phyloP scores from a whole-genome alignment of 2,113 vertebrate species.

The Fukomys damarensis region DNA sequence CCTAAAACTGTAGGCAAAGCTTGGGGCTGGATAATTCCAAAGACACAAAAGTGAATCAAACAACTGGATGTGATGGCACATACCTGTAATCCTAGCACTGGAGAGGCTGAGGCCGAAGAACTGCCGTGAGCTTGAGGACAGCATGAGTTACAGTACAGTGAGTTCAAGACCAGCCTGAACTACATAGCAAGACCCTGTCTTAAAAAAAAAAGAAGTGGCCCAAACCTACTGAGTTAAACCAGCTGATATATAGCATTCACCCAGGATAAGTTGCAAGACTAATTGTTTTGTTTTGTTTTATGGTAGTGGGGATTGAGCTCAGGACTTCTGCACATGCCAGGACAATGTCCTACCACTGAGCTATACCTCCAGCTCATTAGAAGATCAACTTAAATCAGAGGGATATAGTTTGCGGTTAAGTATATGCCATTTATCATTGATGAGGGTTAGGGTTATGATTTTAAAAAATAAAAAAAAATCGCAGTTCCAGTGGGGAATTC shows the following conservation, averaged over 20 bases:
- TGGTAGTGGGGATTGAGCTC: too few species aligned
- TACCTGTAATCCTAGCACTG: not conserved
- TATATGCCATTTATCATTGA: not conserved
- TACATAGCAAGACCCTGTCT: not conserved
- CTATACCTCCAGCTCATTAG: not conserved
- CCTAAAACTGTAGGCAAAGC: not conserved
- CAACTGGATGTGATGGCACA: not conserved
- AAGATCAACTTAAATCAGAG: not conserved
- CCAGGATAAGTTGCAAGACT: not conserved
- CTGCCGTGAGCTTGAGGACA: not conserved
- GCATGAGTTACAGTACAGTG: not conserved
- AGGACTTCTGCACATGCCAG: not conserved
- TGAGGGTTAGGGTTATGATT: not conserved
- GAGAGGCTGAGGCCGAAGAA: not conserved
- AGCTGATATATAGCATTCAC: not conserved
- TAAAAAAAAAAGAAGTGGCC: not conserved
- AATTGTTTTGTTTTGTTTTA: not conserved
- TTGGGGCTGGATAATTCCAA: not conserved
- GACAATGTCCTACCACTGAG: not conserved
- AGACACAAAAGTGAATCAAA: not conserved
- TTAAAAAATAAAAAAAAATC: not conserved
- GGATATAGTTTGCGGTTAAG: not conserved
- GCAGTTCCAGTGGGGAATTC: not conserved
- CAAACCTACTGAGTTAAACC: not conserved
- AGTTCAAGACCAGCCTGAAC: not conserved